Base-by-base conservation (phyloP, 1,140 invertebrate genomes). In the Drosophila neocordata region DNA sequence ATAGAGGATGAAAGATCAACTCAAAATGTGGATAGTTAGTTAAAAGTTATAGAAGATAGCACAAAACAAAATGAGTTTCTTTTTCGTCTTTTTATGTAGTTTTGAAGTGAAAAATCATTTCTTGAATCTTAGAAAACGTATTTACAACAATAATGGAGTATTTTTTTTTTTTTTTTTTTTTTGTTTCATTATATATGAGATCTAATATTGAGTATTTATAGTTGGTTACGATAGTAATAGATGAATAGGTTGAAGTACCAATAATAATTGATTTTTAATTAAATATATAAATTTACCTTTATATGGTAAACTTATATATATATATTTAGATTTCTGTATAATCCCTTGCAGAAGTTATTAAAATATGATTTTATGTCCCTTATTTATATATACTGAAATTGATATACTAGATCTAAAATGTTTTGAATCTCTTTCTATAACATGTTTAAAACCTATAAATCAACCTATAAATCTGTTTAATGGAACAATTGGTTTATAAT, bases 121-220 rank as follows among this genome's bases (percentile, higher is more conserved):
- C 65, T 87, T 69, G 69, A 52, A 41, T 31, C 34, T 44, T 78
- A 78, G 78, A 75, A 65, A 85, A 85, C 82, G 65, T 85, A 85
- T 85, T 35, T 85, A 85, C 81, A 85, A 78, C 82, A 85, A 61
- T 64, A 48, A 48, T 48, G 41, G 51, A 72, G 27, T 60, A 63
- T 63, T 70, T 22, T 27, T 41, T 13, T 24, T 24, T 24, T 15
- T 15, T 44, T 41, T 44, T 44, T 18, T 34, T 34, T 34, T 34
- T n/a, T n/a, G n/a, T 6, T 6, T 48, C 41, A 48, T 15, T 48
- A 48, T 11, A 73, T 77, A 63, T 52, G 61, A 79, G 72, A 67
- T 60, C 48, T 60, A 79, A 65, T 60, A 64, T 61, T 70, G 35
- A 65, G 63, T 60, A 57, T 63, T 80, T 57, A 69, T 77, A 79